Evolutionary conservation across 2,888 invertebrate genomes (phyloP).

Genomic region (Lottia gigantea): DNA sequence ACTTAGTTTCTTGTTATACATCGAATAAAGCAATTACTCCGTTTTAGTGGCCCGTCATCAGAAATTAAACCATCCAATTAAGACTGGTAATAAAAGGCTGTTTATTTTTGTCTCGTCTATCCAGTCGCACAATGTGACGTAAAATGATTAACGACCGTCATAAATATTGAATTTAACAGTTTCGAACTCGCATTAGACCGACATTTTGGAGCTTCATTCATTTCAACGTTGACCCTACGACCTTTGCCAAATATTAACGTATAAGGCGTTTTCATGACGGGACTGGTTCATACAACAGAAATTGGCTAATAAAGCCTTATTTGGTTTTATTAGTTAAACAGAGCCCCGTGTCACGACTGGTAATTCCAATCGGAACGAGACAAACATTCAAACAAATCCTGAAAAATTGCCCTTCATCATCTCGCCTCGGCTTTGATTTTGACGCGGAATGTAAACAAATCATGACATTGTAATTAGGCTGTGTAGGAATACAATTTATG

Average conservation of each 20-base stretch:
- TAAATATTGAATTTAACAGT: slow-evolving; percentile 37
- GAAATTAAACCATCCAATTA: too few species aligned
- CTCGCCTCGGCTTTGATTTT: not conserved
- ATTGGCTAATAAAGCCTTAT: too few species aligned
- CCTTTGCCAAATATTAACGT: slow-evolving; percentile 23
- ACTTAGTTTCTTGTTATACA: slow-evolving; percentile 41
- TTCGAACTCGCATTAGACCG: slow-evolving; percentile 17
- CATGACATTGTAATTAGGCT: slow-evolving; percentile 28
- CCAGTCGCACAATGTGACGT: too few species aligned
- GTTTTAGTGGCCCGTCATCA: slow-evolving; percentile 28
- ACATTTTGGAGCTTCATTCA: slow-evolving; percentile 27
- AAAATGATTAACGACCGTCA: slow-evolving; percentile 35
- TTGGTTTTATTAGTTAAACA: slow-evolving; percentile 33
- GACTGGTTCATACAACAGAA: not conserved
- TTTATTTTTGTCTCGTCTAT: too few species aligned
- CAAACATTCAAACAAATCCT: slow-evolving; percentile 11
- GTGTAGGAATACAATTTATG: slow-evolving; percentile 25
- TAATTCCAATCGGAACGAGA: slow-evolving; percentile 25
- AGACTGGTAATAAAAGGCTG: too few species aligned
- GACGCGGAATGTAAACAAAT: slow-evolving; percentile 25
- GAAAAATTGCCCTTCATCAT: not conserved
- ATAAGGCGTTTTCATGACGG: slow-evolving; percentile 28
- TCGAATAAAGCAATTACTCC: slow-evolving; percentile 43
- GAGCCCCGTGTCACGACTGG: slow-evolving; percentile 26
- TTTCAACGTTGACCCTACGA: slow-evolving; percentile 25